phyloP scores from a whole-genome alignment of 2,888 invertebrate genomes.

The Agapostemon virescens region DNA sequence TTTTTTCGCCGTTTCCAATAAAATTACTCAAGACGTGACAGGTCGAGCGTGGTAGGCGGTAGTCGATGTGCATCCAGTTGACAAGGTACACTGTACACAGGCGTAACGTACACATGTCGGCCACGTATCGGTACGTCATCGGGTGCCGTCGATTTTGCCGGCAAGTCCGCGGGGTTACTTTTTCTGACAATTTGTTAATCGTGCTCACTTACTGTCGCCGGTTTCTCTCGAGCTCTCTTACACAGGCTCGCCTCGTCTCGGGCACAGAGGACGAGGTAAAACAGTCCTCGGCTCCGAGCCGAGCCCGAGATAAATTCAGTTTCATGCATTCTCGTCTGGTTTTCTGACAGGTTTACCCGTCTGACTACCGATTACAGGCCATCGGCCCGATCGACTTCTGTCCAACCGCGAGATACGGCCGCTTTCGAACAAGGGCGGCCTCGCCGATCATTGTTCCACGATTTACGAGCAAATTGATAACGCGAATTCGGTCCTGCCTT shows the following conservation, averaged over 20 bases:
- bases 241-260: background rate
- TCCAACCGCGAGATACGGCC: conserved; percentile 43
- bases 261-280: conserved; percentile 23
- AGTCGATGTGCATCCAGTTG: conserved; percentile 41
- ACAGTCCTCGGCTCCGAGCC: conserved; percentile 34
- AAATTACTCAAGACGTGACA: conserved; percentile 55
- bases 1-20: conserved; percentile 48
- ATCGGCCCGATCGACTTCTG: conserved; percentile 42
- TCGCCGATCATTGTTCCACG: conserved; percentile 50
- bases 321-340: conserved; percentile 75
- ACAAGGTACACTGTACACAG: conserved; percentile 45
- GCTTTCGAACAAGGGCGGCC: conserved; percentile 45
- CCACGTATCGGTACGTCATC: conserved; percentile 40
- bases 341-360: conserved; percentile 71
- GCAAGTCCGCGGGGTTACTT: conserved; percentile 69
- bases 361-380: conserved; percentile 53
- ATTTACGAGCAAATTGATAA: conserved; percentile 57
- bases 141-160: conserved; percentile 46
- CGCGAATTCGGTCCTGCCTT: conserved; percentile 38
- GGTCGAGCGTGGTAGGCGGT: conserved; percentile 50
- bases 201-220: conserved; percentile 61
- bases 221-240: background rate
- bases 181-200: conserved; percentile 78
- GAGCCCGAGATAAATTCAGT: conserved; percentile 75
- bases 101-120: conserved; percentile 55